Conservation (phyloP, 30 jellyfish, hydroid and myxozoan genomes). For the Sanderia malayensis region DNA sequence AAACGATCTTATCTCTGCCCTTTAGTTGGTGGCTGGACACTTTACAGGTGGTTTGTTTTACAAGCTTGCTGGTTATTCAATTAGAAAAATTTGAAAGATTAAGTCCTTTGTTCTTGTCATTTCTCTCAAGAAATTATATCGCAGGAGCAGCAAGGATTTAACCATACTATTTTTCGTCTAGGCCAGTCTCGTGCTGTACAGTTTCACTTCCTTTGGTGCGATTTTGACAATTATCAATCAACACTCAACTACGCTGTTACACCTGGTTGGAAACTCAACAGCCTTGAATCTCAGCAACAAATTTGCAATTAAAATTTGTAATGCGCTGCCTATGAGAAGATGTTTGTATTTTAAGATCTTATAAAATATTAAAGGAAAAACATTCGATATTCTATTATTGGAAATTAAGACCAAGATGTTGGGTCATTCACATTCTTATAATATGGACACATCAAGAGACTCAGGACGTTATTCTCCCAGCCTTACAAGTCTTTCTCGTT, state of each 20-base stretch:
- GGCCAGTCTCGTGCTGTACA: too few species aligned
- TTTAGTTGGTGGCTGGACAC: slow-evolving; percentile 68
- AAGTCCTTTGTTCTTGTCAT: slow-evolving; percentile 67
- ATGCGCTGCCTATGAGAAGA: slow-evolving; percentile 3
- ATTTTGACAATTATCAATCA: too few species aligned
- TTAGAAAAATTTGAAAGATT: slow-evolving; percentile 52
- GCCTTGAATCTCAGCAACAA: too few species aligned
- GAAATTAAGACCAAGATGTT: background rate
- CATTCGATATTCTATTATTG: too few species aligned
- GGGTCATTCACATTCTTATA: background rate
- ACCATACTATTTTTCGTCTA: too few species aligned
- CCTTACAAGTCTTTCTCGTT: slow-evolving; percentile 65
- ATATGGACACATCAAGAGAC: slow-evolving; percentile 65
- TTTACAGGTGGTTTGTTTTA: slow-evolving; percentile 65
- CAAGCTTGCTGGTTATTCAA: slow-evolving; percentile 53
- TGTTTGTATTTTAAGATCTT: background rate
- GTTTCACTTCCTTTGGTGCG: too few species aligned
- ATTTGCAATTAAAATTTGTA: slow-evolving; percentile 1
- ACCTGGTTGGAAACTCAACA: too few species aligned
- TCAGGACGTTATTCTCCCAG: slow-evolving; percentile 67
- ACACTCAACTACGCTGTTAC: too few species aligned
- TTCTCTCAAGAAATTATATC: slow-evolving; percentile 45
- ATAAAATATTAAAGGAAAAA: too few species aligned
- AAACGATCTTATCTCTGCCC: slow-evolving; percentile 64
- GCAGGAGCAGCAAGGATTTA: slow-evolving; percentile 20